phyloP scores from a whole-genome alignment of 1,140 invertebrate genomes.

The Pomacea maculata region DNA sequence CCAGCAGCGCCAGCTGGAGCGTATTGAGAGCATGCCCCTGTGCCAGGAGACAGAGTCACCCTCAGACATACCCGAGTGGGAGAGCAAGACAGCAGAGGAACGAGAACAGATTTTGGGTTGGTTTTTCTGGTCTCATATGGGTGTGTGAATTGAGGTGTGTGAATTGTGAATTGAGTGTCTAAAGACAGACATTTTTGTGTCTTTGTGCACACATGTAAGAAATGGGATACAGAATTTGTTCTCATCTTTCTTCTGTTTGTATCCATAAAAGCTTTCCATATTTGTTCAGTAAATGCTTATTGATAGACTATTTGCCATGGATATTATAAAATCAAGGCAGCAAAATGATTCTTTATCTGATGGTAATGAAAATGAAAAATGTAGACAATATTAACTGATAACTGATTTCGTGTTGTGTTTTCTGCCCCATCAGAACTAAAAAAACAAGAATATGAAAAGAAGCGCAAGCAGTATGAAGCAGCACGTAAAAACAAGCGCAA shows the following conservation, averaged over 20 bases:
- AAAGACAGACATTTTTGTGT: no score
- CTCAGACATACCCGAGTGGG: conserved; percentile 41
- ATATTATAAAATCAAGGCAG: no score
- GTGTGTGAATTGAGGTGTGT: no score
- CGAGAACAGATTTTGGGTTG: conserved; percentile 49
- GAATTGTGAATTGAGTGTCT: no score
- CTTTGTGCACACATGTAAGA: no score
- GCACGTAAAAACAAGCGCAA: conserved; percentile 48
- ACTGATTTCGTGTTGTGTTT: background rate
- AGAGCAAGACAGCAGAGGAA: conserved; percentile 47
- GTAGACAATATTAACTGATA: background rate
- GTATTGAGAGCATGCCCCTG: conserved; percentile 65
- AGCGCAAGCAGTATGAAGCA: conserved; percentile 53
- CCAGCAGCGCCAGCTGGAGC: conserved; percentile 64
- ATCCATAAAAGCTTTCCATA: no score
- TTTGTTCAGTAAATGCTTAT: no score
- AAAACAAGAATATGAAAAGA: conserved; percentile 54
- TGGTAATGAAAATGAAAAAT: no score
- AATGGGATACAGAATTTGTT: no score
- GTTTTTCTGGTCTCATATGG: background rate
- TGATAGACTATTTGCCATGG: no score
- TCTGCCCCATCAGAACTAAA: conserved; percentile 44
- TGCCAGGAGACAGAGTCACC: conserved; percentile 53
- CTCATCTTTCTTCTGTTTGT: no score
- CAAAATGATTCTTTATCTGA: no score